Percentiles rank a stretch among this genome's conserved stretches.
Conservation (phyloP, 2,797 vertebrate species). For the Mormyrops boulengeri region DNA sequence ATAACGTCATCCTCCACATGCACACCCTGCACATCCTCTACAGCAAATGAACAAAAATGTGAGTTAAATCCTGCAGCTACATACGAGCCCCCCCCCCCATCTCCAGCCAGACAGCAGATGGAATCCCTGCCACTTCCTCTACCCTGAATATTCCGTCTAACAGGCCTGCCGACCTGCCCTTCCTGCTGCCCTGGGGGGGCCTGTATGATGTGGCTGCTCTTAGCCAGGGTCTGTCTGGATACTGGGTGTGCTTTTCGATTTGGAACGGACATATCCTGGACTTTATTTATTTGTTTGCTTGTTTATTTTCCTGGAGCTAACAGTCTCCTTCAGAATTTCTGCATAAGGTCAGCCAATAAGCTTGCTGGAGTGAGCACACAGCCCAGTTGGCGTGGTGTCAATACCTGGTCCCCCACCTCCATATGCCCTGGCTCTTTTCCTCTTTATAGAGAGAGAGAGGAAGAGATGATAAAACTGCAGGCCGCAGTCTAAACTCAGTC, state of each 20-base stretch:
- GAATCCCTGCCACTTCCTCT: neutral
- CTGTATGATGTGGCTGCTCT: neutral
- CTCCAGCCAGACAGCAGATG: neutral
- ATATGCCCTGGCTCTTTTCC: neutral
- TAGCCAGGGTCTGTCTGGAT: neutral
- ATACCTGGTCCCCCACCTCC: neutral
- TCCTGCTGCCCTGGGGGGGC: neutral
- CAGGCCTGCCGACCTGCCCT: neutral
- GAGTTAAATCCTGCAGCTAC: neutral
- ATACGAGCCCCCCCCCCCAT: neutral
- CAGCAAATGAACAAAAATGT: neutral
- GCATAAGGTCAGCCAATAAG: neutral
- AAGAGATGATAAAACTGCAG: neutral
- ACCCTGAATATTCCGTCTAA: neutral
- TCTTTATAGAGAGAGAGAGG: neutral
- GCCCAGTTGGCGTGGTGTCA: neutral
- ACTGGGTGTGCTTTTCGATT: neutral
- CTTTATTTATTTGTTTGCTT: neutral
- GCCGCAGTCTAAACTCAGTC: neutral
- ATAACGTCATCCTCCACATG: neutral
- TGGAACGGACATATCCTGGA: slow-evolving; percentile 4
- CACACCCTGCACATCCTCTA: neutral
- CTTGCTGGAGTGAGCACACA: neutral
- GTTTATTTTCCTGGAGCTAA: neutral
- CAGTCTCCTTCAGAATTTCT: slow-evolving; percentile 9